Conservation (phyloP, 2,888 invertebrate species). For the Macaria notata region DNA sequence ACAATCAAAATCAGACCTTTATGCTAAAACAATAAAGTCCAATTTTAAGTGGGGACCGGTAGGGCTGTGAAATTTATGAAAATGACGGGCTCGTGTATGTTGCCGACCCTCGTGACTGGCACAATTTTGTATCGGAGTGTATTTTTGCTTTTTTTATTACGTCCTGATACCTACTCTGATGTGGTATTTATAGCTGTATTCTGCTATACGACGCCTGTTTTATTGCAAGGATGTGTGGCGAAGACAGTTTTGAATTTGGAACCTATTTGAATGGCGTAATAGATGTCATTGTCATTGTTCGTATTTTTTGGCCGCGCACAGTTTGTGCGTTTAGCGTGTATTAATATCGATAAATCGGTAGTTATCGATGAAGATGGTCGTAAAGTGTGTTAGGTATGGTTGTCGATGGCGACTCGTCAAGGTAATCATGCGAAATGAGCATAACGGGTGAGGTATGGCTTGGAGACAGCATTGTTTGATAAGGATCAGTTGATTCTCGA, state of each 20-base stretch:
- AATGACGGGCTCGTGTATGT: slow-evolving; percentile 58
- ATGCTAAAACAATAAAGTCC: slow-evolving; percentile 54
- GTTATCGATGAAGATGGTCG: slow-evolving; percentile 6
- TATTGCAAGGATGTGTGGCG: slow-evolving; percentile 28
- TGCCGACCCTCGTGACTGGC: slow-evolving; percentile 74
- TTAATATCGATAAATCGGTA: slow-evolving; percentile 9
- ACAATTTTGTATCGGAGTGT: slow-evolving; percentile 72
- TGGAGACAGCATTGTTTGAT: slow-evolving; percentile 9
- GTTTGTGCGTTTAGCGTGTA: slow-evolving; percentile 6
- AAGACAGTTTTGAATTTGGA: slow-evolving; percentile 19
- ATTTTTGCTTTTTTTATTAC: slow-evolving; percentile 76
- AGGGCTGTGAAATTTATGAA: slow-evolving; percentile 75
- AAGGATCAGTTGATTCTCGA: slow-evolving; percentile 2
- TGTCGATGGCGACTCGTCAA: slow-evolving; percentile 17
- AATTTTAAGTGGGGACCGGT: slow-evolving; percentile 50
- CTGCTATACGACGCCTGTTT: slow-evolving; percentile 24
- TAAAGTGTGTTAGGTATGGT: slow-evolving; percentile 18
- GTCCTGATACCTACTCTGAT: slow-evolving; percentile 49
- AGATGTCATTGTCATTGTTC: slow-evolving; percentile 20
- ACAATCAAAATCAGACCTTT: slow-evolving; percentile 57
- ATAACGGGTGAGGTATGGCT: slow-evolving; percentile 11
- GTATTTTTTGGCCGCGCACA: slow-evolving; percentile 17
- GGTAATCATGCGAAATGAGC: slow-evolving; percentile 17
- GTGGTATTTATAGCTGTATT: slow-evolving; percentile 26
- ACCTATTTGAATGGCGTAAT: slow-evolving; percentile 26